Base-by-base conservation (phyloP, 1,140 invertebrate species). In the Caenorhabditis brenneri region DNA sequence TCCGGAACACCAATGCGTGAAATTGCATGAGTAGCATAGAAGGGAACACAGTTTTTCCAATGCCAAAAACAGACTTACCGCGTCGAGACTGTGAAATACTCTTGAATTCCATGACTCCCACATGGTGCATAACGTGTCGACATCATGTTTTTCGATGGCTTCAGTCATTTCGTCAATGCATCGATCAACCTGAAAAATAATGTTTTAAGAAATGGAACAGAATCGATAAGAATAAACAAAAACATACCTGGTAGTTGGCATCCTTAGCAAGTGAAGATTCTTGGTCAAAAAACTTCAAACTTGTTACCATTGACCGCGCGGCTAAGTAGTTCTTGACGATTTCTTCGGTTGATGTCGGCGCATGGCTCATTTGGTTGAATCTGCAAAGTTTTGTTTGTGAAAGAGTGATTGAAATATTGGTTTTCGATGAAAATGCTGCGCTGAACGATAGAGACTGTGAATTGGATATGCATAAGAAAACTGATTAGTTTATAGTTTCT, bases 91-190 rank as follows among this genome's bases (percentile, higher is more conserved):
- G 39, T 86, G 84, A 42, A 88, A 89, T 6, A 88, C 51, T 69
- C 88, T 87, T 16, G 85, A 83, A 78, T 89, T 89, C 60, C 89
- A 87, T 39, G 88, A 89, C n/a, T 87, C 69, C 88, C 88, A 88
- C 42, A 89, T 46, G 51, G 46, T 36, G 5, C 80, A 39, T n/a
- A 87, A 69, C 42, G 24, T 80, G 27, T 86, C 85, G 15, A 86
- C 80, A 27, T 83, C 81, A 31, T 86, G 69, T 27, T 80, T 74
- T 36, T 85, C 81, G 39, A 87, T 83, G 2, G 79, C 78, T 24
- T 78, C 51, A 5, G 82, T 74, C 39, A 85, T 83, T 53, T 86
- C 80, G n/a, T 86, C 79, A 29, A 86, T 80, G 16, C 86, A 74
- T 39, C 74, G 79, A 22, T 87, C 86, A 6, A 87, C 86, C 86